A percentile compares a stretch with the other conserved stretches of the same genome.
phyloP scores from a whole-genome alignment of 2,797 vertebrate species.

The Helostoma temminkii region DNA sequence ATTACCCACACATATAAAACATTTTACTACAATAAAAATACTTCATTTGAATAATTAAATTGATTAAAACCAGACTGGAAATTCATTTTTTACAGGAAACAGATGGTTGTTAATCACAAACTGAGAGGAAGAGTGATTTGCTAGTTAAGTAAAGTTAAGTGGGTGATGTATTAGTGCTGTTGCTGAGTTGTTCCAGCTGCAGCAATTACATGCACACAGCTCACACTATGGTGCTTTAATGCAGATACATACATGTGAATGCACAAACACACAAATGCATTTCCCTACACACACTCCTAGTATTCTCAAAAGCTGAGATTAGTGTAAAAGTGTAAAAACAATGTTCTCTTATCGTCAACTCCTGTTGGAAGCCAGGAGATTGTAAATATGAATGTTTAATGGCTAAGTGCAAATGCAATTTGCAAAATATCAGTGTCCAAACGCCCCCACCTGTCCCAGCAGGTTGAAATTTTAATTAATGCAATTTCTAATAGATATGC shows the following conservation, averaged over 20 bases:
- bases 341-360: constrained; percentile 40
- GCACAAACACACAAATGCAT: constrained; percentile 7
- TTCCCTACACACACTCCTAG: constrained; percentile 6
- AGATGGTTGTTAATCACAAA: constrained; percentile 58
- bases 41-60: constrained; percentile 24
- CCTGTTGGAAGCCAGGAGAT: constrained; percentile 20
- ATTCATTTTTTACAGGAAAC: constrained; percentile 43
- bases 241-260: not conserved
- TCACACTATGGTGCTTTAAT: constrained; percentile 3
- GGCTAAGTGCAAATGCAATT: constrained; percentile 31
- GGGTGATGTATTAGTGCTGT: constrained; percentile 50
- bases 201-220: constrained; percentile 35
- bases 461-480: constrained; percentile 32
- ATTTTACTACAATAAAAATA: constrained; percentile 9
- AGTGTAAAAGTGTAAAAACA: constrained; percentile 29
- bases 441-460: constrained; percentile 40
- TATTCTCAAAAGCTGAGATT: constrained; percentile 13
- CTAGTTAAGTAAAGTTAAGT: constrained; percentile 58
- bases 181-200: constrained; percentile 44
- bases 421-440: constrained; percentile 26
- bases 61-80: constrained; percentile 23
- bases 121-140: constrained; percentile 42
- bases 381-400: constrained; percentile 29
- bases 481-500: constrained; percentile 29
- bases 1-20: not conserved